These are phyloP conservation scores for Sceloporus tristichus DNA, from an alignment of 2,113 vertebrate species.

Conservation along the genomic window DNA sequence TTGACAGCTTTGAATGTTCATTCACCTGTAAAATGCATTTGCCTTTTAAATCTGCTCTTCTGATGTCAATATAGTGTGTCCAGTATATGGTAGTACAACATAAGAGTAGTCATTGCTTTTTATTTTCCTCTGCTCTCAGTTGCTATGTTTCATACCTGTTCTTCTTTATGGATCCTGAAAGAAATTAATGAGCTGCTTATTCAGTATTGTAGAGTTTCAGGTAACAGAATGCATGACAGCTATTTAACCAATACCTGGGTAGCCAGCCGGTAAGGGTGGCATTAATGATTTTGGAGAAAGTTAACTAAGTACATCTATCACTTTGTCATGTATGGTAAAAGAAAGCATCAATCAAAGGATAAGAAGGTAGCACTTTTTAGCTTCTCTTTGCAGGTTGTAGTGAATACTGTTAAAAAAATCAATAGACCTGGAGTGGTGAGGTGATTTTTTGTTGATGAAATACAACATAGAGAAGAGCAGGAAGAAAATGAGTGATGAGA, in stretches of 20 bases:
- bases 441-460: slow-evolving; percentile 61
- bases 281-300: slow-evolving; percentile 79
- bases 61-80: slow-evolving; percentile 34
- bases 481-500: slow-evolving; percentile 17
- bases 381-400: slow-evolving; percentile 61
- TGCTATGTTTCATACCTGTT: slow-evolving; percentile 49
- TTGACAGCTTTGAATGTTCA: slow-evolving; percentile 28
- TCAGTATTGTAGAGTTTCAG: slow-evolving; percentile 53
- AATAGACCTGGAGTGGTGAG: slow-evolving; percentile 60
- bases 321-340: slow-evolving; percentile 77
- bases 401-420: slow-evolving; percentile 74
- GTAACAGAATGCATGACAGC: slow-evolving; percentile 68
- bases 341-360: slow-evolving; percentile 76
- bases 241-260: slow-evolving; percentile 69
- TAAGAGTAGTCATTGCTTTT: slow-evolving; percentile 12
- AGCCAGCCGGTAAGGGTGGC: slow-evolving; percentile 71
- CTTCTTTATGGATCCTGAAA: slow-evolving; percentile 49
- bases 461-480: slow-evolving; percentile 48
- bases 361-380: slow-evolving; percentile 57
- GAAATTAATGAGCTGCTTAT: slow-evolving; percentile 69
- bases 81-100: neutral
- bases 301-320: slow-evolving; percentile 83
- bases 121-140: slow-evolving; percentile 34
- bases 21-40: slow-evolving; percentile 30
- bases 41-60: slow-evolving; percentile 41